Conservation (phyloP, 1,140 invertebrate genomes). For the Drosophila lacteicornis region DNA sequence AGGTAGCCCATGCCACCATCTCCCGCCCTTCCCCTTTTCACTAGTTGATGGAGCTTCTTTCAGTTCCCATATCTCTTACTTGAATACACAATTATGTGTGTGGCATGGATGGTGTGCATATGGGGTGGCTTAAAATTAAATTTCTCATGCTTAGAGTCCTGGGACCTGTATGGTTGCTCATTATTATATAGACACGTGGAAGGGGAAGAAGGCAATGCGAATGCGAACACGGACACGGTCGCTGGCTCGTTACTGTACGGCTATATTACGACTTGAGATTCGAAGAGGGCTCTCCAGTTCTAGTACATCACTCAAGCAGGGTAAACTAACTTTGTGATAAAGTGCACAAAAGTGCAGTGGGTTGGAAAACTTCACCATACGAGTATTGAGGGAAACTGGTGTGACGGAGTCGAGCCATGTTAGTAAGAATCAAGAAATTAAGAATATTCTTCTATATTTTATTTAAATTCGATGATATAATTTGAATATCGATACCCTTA, state of each 20-base stretch:
- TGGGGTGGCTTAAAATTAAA: slow-evolving; percentile 71
- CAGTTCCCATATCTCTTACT: slow-evolving; percentile 75
- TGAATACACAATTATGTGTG: slow-evolving; percentile 78
- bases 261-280: slow-evolving; percentile 72
- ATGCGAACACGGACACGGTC: slow-evolving; percentile 15
- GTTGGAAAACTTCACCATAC: slow-evolving; percentile 4
- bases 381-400: not conserved
- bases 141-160: slow-evolving; percentile 67
- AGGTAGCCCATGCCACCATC: slow-evolving; percentile 42
- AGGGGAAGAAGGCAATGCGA: not conserved
- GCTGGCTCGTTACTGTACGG: slow-evolving; percentile 66
- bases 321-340: slow-evolving; percentile 39
- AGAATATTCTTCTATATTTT: not conserved
- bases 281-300: slow-evolving; percentile 46
- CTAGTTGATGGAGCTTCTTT: slow-evolving; percentile 67
- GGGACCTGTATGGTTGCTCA: slow-evolving; percentile 58
- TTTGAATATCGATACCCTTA: too few species aligned
- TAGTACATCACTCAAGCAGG: slow-evolving; percentile 44
- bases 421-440: too few species aligned
- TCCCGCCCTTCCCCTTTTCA: not conserved
- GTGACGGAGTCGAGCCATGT: not conserved
- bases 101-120: slow-evolving; percentile 14
- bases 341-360: slow-evolving; percentile 22
- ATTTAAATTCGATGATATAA: not conserved
- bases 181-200: slow-evolving; percentile 68